Conservation (phyloP, 2,797 vertebrate species). For the Cynodonichthys magdalenae region DNA sequence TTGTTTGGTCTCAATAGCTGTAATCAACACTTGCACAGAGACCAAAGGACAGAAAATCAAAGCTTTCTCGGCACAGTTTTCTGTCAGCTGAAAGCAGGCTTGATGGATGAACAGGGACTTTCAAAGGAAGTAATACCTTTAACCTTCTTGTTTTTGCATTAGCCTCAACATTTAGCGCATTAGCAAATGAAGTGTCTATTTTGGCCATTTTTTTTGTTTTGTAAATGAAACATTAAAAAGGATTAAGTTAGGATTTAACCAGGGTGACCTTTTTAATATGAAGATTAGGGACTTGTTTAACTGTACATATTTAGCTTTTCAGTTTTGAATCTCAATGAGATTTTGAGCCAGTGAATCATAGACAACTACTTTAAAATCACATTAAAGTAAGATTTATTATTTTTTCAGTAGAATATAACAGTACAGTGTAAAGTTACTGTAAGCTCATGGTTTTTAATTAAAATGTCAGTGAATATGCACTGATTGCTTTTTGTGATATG, state of each 20-base stretch:
- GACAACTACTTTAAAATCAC: conserved; percentile 11
- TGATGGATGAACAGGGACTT: conserved; percentile 6
- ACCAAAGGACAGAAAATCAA: conserved; percentile 37
- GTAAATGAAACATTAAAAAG: conserved; percentile 17
- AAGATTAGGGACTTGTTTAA: conserved; percentile 1
- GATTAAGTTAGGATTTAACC: conserved; percentile 8
- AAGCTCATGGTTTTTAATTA: conserved; percentile 61
- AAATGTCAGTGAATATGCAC: conserved; percentile 52
- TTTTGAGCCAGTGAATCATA: conserved; percentile 4
- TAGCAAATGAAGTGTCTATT: conserved; percentile 9
- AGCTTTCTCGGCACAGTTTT: conserved; percentile 8
- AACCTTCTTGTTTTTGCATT: background rate
- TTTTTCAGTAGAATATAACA: conserved; percentile 39
- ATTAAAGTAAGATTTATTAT: conserved; percentile 19
- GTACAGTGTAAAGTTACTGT: conserved; percentile 29
- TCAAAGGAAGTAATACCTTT: background rate
- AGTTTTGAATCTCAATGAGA: too few species aligned
- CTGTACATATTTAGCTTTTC: background rate
- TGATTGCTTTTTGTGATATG: conserved; percentile 62
- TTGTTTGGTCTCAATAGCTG: conserved; percentile 42
- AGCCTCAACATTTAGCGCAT: conserved; percentile 22
- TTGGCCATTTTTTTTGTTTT: conserved; percentile 7
- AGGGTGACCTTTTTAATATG: conserved; percentile 13
- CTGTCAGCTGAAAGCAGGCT: conserved; percentile 18
- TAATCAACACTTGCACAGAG: conserved; percentile 43